Evolutionary conservation across 2,113 vertebrate species (phyloP).

Genomic region (Conger conger): DNA sequence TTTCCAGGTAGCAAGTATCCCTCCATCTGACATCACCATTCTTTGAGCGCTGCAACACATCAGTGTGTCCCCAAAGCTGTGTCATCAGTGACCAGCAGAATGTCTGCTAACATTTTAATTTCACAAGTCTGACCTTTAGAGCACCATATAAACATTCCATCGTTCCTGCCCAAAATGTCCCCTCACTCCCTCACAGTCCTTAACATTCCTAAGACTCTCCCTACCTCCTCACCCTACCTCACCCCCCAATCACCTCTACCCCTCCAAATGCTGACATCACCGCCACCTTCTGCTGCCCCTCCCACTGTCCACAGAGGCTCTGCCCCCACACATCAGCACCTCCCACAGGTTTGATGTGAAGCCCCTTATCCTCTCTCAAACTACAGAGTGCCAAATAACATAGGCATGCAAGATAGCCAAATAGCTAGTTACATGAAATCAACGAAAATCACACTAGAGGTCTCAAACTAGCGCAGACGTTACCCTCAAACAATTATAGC

Average conservation of each 20-base stretch:
- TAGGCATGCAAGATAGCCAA: not conserved
- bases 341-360: not conserved
- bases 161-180: conserved; percentile 17
- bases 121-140: not conserved
- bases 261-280: not conserved
- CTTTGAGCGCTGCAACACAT: not conserved
- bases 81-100: not conserved
- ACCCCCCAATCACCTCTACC: not conserved
- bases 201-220: conserved; percentile 6
- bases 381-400: not conserved
- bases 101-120: not conserved
- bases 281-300: not conserved
- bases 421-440: not conserved
- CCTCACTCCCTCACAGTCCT: conserved; percentile 21
- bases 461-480: not conserved
- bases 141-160: conserved; percentile 23
- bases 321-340: not conserved
- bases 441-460: not conserved
- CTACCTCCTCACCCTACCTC: not conserved
- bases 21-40: not conserved
- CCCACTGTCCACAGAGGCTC: not conserved
- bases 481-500: not conserved
- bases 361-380: not conserved
- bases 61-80: not conserved
- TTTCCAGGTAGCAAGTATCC: not conserved